Conservation (phyloP, 2,113 vertebrate species). For the Myrmecophaga tridactyla region DNA sequence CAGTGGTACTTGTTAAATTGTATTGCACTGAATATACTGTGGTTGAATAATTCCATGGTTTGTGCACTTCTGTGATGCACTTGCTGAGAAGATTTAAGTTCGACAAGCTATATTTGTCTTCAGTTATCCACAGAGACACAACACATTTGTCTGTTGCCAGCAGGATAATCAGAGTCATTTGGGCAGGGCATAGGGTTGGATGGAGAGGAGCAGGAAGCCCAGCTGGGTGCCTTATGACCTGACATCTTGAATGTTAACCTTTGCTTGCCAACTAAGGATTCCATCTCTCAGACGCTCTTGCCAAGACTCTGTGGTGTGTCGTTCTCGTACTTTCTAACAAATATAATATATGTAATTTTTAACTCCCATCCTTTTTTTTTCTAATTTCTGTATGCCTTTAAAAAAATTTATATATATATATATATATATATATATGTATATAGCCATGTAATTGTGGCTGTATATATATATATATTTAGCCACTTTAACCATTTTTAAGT, state of each 20-base stretch:
- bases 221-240: not conserved
- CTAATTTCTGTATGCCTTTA: too few relatives aligned
- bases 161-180: not conserved
- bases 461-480: too few relatives aligned
- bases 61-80: not conserved
- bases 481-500: too few relatives aligned
- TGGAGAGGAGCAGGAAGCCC: not conserved
- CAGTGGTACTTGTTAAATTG: too few relatives aligned
- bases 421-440: too few relatives aligned
- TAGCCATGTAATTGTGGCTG: too few relatives aligned
- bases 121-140: not conserved
- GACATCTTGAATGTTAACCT: not conserved
- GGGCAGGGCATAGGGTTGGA: not conserved
- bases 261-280: not conserved
- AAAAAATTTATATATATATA: too few relatives aligned
- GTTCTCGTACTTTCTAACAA: not conserved
- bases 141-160: not conserved
- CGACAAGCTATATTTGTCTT: not conserved
- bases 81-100: not conserved
- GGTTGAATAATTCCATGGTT: not conserved
- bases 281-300: not conserved
- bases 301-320: not conserved
- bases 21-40: accelerated
- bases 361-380: not conserved
- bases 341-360: not conserved